phyloP scores from a whole-genome alignment of 1,140 invertebrate species.

The Pectinophora gossypiella region DNA sequence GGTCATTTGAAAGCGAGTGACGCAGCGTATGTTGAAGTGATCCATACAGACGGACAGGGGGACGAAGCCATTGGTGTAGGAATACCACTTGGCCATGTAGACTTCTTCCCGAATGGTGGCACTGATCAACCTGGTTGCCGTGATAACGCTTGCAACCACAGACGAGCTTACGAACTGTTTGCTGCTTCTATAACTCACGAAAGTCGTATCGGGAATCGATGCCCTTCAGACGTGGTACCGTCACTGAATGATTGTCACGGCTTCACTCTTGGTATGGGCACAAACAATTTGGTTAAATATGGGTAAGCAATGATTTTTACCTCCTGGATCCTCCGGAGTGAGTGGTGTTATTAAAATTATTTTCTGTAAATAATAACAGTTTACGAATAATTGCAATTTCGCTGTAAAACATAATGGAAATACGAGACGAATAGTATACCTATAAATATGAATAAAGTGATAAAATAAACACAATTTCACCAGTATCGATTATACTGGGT shows the following conservation, averaged over 20 bases:
- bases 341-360: too few species aligned
- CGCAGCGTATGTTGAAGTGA: not conserved
- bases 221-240: constrained; percentile 6
- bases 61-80: not conserved
- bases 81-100: not conserved
- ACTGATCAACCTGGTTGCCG: not conserved
- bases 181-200: constrained; percentile 26
- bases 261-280: not conserved
- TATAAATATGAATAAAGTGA: too few species aligned
- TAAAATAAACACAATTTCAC: too few species aligned
- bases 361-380: too few species aligned
- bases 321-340: too few species aligned
- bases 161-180: constrained; percentile 46
- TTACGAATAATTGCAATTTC: too few species aligned
- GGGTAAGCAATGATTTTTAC: too few species aligned
- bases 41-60: not conserved
- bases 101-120: not conserved
- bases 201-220: constrained; percentile 27
- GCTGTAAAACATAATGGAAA: too few species aligned
- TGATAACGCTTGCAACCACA: constrained; percentile 34
- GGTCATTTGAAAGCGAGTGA: not conserved
- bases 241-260: not conserved
- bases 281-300: not conserved
- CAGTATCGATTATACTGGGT: too few species aligned
- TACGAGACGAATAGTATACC: too few species aligned